Base-by-base conservation (phyloP, 1,140 invertebrate genomes). In the Branchinecta lynchi region DNA sequence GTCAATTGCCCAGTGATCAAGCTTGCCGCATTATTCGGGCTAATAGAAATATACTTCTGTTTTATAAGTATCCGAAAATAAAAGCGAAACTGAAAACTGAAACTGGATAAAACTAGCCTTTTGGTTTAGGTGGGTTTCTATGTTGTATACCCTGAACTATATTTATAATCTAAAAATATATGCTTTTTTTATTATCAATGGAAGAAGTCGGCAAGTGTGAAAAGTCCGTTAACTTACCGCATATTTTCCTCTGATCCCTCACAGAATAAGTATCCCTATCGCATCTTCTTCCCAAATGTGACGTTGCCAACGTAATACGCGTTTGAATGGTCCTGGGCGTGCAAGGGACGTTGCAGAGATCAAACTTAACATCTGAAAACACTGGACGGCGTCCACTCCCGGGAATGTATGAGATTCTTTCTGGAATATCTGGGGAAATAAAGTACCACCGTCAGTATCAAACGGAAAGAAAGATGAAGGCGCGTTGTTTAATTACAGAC, bases 221-320 rank as follows among this genome's bases (percentile, higher is more conserved):
- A n/a, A 15, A 70, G 45, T 15, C 71, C 46, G 9, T 10, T 66
- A 43, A 77, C 80, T 78, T 77, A 82, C 90, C 92, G 79, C 93
- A 95, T 0, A 94, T 81, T 78, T 92, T 92, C n/a, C 90, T 80
- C 79, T 95, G 92, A 15, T 88, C 69, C 60, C 45, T 43, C 15
- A 94, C 86, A 7, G 88, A 88, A 76, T 94, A 94, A 0, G 92
- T 94, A 77, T 96, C 92, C 7, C 92, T 79, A 77, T 96, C 93
- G 80, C 93, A 96, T 65, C 91, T 91, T 77, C 87, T 87, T 65
- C 91, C 92, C 73, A 93, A 93, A 77, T 93, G 89, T 66, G 86
- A 85, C 1, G 89, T 91, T 12, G 85, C 84, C 69, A 93, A 79
- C 17, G 84, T 84, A 20, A 93, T 78, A 60, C 84, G 85, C 6